Evolutionary conservation across 2,888 invertebrate genomes (phyloP).

Genomic region (Mechanitis mazaeus): DNA sequence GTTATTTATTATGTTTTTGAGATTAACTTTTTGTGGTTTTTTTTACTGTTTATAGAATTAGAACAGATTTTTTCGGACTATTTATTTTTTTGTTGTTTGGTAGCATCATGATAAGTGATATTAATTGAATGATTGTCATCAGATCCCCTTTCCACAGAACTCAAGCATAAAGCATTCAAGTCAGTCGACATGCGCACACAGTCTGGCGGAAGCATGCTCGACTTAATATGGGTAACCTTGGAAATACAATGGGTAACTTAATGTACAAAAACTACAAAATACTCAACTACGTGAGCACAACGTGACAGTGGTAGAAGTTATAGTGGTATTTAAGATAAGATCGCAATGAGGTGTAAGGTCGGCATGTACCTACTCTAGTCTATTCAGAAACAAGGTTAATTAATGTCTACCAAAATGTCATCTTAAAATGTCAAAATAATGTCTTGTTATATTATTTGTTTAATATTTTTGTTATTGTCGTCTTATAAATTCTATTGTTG

Average conservation of each 20-base stretch:
- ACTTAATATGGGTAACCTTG: slow-evolving; percentile 70
- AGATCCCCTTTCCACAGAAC: neutral
- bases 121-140: too few species aligned
- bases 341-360: slow-evolving; percentile 27
- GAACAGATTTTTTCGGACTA: too few species aligned
- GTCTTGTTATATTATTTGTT: neutral
- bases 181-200: slow-evolving; percentile 11
- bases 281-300: slow-evolving; percentile 38
- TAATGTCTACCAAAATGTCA: slow-evolving; percentile 21
- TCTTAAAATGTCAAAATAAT: slow-evolving; percentile 5
- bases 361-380: slow-evolving; percentile 14
- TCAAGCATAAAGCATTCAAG: slow-evolving; percentile 1
- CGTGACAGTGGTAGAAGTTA: slow-evolving; percentile 14
- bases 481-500: slow-evolving; percentile 13
- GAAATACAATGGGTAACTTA: slow-evolving; percentile 52
- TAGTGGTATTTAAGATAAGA: slow-evolving; percentile 29
- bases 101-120: too few species aligned
- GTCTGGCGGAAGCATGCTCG: slow-evolving; percentile 52
- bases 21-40: too few species aligned
- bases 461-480: too few species aligned
- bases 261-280: slow-evolving; percentile 46
- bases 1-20: too few species aligned
- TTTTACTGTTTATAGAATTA: too few species aligned
- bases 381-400: slow-evolving; percentile 19
- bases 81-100: too few species aligned